These are phyloP conservation scores for Trilocha varians DNA, from an alignment of 2,888 invertebrate species.

Conservation along the genomic window DNA sequence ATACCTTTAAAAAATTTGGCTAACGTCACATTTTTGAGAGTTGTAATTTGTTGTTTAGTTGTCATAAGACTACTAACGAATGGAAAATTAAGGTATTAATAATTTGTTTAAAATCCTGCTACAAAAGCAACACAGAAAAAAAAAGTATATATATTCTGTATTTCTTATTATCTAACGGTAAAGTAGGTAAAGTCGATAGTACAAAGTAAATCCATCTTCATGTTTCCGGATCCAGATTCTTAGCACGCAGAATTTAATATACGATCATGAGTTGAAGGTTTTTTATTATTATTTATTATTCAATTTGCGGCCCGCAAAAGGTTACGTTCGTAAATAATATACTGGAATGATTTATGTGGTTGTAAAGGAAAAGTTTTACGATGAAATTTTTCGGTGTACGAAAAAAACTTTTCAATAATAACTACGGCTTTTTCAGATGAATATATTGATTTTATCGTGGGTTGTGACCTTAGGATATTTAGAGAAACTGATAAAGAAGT, in stretches of 20 bases:
- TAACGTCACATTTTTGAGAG: too few species aligned
- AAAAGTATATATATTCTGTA: background rate
- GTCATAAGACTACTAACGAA: too few species aligned
- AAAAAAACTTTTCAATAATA: background rate
- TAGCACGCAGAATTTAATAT: background rate
- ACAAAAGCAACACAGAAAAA: too few species aligned
- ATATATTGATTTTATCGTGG: too few species aligned
- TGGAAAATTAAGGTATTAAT: too few species aligned
- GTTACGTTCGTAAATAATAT: constrained; percentile 6
- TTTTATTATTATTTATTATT: constrained; percentile 2
- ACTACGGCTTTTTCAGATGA: too few species aligned
- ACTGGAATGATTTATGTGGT: constrained; percentile 5
- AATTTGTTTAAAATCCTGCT: too few species aligned
- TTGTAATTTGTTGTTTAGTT: background rate
- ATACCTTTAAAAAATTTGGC: too few species aligned
- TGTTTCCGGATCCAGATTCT: background rate
- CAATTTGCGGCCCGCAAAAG: constrained; percentile 5
- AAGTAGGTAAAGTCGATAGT: too few species aligned
- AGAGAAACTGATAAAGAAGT: too few species aligned
- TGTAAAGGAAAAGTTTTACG: background rate
- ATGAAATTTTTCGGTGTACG: background rate
- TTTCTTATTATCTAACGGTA: background rate
- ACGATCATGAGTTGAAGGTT: background rate
- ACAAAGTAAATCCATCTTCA: background rate
- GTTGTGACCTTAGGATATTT: too few species aligned